A percentile compares a stretch with the other conserved stretches of the same genome.
phyloP scores from a whole-genome alignment of 2,113 vertebrate genomes.

The Pica pica region DNA sequence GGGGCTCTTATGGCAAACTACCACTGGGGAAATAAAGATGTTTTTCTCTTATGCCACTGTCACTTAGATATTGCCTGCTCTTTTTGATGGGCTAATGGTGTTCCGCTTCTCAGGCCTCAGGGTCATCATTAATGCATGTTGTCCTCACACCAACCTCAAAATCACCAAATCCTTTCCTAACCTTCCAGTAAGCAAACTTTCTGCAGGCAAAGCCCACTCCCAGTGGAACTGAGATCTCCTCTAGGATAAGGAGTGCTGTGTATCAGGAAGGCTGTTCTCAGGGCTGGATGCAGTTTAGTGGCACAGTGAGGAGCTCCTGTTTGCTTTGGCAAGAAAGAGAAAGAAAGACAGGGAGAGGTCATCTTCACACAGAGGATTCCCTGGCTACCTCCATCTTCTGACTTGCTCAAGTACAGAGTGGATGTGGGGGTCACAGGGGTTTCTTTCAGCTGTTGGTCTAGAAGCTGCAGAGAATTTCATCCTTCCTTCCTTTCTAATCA shows the following conservation, averaged over 20 bases:
- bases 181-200: conserved; percentile 25
- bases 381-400: neutral
- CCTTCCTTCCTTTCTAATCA: neutral
- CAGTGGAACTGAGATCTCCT: neutral
- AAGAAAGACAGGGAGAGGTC: neutral
- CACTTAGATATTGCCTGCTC: conserved; percentile 9
- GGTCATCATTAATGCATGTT: conserved; percentile 45
- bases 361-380: neutral
- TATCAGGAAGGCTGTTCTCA: neutral
- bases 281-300: neutral
- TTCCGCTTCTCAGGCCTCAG: neutral
- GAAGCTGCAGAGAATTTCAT: neutral
- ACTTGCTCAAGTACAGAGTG: neutral
- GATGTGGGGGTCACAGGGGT: neutral
- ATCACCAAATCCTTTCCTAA: neutral
- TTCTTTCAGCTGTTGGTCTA: neutral
- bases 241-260: neutral
- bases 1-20: neutral
- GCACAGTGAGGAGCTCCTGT: neutral
- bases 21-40: neutral
- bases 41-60: conserved; percentile 27
- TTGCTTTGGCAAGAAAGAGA: neutral
- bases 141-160: conserved; percentile 24
- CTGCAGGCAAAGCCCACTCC: neutral
- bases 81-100: conserved; percentile 28